phyloP scores from a whole-genome alignment of 1,140 invertebrate species.

The Lasioglossum baleicum region DNA sequence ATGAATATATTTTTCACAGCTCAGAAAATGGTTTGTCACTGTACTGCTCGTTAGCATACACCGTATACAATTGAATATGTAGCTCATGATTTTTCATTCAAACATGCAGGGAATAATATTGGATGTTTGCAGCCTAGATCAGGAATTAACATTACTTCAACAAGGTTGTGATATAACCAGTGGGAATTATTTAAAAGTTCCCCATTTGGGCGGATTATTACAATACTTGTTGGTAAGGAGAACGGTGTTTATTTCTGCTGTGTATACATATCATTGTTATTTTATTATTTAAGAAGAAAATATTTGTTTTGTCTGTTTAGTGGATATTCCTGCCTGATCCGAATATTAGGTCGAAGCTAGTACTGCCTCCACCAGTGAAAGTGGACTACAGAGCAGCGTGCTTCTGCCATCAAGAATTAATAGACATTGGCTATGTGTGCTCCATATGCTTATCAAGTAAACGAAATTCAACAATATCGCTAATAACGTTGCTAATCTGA shows the following conservation, averaged over 20 bases:
- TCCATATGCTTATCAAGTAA: slow-evolving; percentile 97
- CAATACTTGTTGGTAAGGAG: slow-evolving; percentile 92
- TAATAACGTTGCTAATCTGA: background rate
- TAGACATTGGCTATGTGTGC: slow-evolving; percentile 98
- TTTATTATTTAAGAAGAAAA: background rate
- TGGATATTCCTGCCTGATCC: slow-evolving; percentile 97
- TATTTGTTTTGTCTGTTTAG: slow-evolving; percentile 78
- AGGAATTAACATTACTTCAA: slow-evolving; percentile 93
- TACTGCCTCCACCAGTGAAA: slow-evolving; percentile 92
- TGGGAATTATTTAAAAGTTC: slow-evolving; percentile 92
- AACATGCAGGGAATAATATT: slow-evolving; percentile 88
- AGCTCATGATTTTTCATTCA: background rate
- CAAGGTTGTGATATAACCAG: slow-evolving; percentile 98
- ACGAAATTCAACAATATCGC: slow-evolving; percentile 62
- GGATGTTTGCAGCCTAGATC: slow-evolving; percentile 96
- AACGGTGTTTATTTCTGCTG: slow-evolving; percentile 13
- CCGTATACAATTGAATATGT: background rate
- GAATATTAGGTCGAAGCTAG: slow-evolving; percentile 88
- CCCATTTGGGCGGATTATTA: slow-evolving; percentile 89
- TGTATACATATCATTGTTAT: background rate
- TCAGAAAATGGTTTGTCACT: slow-evolving; percentile 85
- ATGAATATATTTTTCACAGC: slow-evolving; percentile 99
- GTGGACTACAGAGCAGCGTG: slow-evolving; percentile 98
- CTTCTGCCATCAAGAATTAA: slow-evolving; percentile 97
- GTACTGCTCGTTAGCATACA: background rate